These are phyloP conservation scores for Mythimna ferrago DNA, from an alignment of 2,888 invertebrate genomes.

Conservation along the genomic window DNA sequence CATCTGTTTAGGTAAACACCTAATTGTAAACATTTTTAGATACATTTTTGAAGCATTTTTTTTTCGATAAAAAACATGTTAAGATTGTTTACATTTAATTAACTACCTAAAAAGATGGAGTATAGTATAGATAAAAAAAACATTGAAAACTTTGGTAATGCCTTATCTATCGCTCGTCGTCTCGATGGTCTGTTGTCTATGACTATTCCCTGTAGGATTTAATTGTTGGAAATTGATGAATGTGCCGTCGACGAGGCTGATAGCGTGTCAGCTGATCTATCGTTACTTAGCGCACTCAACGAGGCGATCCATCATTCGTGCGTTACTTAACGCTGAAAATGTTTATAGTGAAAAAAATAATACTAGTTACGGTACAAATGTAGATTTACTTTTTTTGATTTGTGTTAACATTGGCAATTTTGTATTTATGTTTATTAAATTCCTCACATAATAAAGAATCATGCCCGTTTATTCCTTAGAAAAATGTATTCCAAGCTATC, in stretches of 20 bases:
- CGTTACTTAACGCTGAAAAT: constrained; percentile 13
- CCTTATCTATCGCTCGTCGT: neutral
- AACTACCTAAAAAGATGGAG: no score
- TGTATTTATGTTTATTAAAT: no score
- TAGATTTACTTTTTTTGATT: neutral
- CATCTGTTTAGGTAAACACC: no score
- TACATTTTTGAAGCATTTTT: no score
- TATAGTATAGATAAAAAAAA: no score
- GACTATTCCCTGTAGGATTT: constrained; percentile 2
- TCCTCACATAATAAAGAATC: no score
- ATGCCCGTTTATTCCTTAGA: no score
- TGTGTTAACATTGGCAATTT: neutral
- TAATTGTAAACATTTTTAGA: no score
- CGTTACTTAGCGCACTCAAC: constrained; percentile 31
- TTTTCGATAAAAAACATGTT: no score
- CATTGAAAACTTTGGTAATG: no score
- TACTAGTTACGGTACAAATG: neutral
- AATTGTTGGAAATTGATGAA: constrained; percentile 50
- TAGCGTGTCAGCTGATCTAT: constrained; percentile 5
- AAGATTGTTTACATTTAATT: no score
- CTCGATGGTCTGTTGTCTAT: neutral
- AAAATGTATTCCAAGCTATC: no score
- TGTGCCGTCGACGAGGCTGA: constrained; percentile 33
- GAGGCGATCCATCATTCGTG: constrained; percentile 36
- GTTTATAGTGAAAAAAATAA: neutral